phyloP scores from a whole-genome alignment of 2,797 vertebrate species.

The Chelmon rostratus region DNA sequence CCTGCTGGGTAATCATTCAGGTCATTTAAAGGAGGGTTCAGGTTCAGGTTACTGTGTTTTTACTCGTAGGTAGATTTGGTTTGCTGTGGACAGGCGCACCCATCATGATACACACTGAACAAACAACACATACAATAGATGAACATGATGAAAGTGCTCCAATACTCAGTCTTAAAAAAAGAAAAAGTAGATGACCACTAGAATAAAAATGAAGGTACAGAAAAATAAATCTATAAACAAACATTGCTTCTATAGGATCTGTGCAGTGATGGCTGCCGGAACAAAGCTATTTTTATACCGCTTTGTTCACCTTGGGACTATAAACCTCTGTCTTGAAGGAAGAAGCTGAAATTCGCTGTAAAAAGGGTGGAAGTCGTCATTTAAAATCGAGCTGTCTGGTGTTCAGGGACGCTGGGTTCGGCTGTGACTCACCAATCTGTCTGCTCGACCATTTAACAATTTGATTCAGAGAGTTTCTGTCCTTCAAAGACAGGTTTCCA shows the following conservation, averaged over 20 bases:
- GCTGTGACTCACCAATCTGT: background rate
- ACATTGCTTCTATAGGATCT: too few species aligned
- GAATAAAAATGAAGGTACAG: too few species aligned
- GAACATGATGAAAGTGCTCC: too few species aligned
- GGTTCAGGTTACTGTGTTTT: too few species aligned
- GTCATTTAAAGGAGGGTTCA: conserved; percentile 41
- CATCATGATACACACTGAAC: too few species aligned
- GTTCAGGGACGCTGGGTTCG: background rate
- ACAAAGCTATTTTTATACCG: background rate
- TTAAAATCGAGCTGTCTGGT: too few species aligned
- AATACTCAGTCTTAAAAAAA: too few species aligned
- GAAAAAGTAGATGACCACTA: too few species aligned
- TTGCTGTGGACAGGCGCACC: too few species aligned
- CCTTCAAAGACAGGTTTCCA: background rate
- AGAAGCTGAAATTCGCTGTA: background rate
- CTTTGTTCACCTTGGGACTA: background rate
- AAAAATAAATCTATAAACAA: too few species aligned
- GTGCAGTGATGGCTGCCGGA: background rate
- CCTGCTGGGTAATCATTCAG: conserved; percentile 1
- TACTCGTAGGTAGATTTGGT: too few species aligned
- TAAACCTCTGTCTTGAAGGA: background rate
- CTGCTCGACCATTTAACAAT: background rate
- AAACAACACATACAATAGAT: too few species aligned
- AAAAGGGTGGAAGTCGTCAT: background rate
- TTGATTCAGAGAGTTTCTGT: background rate